Percentiles rank a stretch among this genome's conserved stretches.
phyloP scores from a whole-genome alignment of 1,140 invertebrate genomes.

The Neotoxoptera formosana region DNA sequence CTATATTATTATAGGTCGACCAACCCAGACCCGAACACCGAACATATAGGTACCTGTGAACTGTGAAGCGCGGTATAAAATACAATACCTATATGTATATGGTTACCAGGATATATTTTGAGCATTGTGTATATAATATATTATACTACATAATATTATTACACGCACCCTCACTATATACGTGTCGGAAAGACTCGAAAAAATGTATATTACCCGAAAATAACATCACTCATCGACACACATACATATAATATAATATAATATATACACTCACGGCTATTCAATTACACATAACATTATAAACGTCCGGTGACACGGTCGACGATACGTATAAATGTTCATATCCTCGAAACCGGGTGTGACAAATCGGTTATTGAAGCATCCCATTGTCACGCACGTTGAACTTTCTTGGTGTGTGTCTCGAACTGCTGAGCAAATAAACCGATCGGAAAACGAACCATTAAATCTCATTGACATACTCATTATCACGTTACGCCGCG shows the following conservation, averaged over 20 bases:
- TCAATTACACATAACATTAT: conserved; percentile 49
- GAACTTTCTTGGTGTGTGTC: conserved; percentile 53
- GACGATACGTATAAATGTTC: conserved; percentile 46
- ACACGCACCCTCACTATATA: not conserved
- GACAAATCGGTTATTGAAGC: conserved; percentile 54
- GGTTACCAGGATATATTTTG: not conserved
- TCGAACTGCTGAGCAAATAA: conserved; percentile 55
- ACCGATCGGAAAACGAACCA: conserved; percentile 57
- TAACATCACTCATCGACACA: not conserved
- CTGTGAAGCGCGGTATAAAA: too few relatives aligned
- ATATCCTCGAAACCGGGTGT: conserved; percentile 39
- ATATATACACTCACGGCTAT: conserved; percentile 51
- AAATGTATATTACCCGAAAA: not conserved
- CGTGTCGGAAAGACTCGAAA: not conserved
- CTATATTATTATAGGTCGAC: not conserved
- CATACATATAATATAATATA: not conserved
- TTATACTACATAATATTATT: not conserved
- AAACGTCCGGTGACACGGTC: conserved; percentile 50
- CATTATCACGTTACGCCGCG: conserved; percentile 31
- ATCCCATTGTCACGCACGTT: conserved; percentile 47
- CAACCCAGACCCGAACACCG: not conserved
- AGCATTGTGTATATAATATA: not conserved
- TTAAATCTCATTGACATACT: conserved; percentile 56
- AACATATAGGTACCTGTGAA: too few relatives aligned
- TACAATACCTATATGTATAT: not conserved